Base-by-base conservation (phyloP, 2,797 vertebrate genomes). In the Danio aesculapii region DNA sequence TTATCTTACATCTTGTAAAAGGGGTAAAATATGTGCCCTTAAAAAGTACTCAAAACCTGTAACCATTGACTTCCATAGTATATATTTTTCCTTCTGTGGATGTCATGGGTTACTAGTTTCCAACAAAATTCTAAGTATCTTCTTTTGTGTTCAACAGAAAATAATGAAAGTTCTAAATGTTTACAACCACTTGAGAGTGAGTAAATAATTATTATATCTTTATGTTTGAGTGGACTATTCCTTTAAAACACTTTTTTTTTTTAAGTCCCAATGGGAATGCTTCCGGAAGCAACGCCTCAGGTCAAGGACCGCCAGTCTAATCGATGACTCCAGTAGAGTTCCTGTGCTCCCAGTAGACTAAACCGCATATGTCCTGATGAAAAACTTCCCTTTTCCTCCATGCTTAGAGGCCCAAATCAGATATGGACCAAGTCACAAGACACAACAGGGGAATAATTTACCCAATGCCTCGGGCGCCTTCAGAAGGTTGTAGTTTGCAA, bases 381-480 rank as follows among this genome's bases (percentile, higher is more conserved):
- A 71, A 64, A 75, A 41, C 49, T 10, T 49, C 30, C 79, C 44
- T 49, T 59, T 74, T 81, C 44, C 44, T 74, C 66, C 74, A 41
- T 66, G 53, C 70, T 74, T 19, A 6, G 41, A 10, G 69, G 10
- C 49, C 30, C 39, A 30, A 66, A 73, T 80, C 69, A 81, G 79
- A 81, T 81, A 74, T 81, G n/a, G 77, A 80, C 72, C 77, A 66
- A 80, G 78, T 80, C 79, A 74, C 62, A 74, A 67, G 79, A 81
- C 62, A 43, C 70, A 4, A 73, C 5, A 1, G 52, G 61, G 61
- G 79, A 58, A 66, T 67, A 44, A 66, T 74, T 81, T 59, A 50
- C 52, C 58, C 21, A 41, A 49, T 43, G 16, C 79, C 62, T 73
- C 70, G 0, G 77, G 41, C 13, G 2, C 39, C 71, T 72, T 53